phyloP scores from a whole-genome alignment of 1,140 invertebrate species.

The Coelopa frigida region DNA sequence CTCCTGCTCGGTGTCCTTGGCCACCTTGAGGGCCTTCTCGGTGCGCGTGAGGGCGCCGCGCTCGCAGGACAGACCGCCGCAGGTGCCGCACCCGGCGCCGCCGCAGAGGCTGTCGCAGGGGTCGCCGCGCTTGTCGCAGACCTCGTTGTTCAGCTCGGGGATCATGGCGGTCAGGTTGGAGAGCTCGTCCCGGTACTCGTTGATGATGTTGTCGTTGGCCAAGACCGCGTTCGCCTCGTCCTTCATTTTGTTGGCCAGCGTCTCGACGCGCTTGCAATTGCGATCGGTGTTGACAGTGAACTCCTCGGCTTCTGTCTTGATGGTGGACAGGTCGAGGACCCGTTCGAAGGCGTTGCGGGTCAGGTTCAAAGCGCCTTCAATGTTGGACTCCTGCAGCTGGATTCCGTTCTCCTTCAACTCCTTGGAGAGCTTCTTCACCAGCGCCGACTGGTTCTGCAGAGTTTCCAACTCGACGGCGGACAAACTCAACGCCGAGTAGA shows the following conservation, averaged over 20 bases:
- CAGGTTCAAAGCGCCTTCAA: conserved; percentile 87
- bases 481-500: conserved; percentile 69
- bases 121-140: conserved; percentile 81
- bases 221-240: conserved; percentile 63
- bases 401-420: conserved; percentile 80
- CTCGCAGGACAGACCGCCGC: conserved; percentile 85
- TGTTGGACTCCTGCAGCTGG: conserved; percentile 86
- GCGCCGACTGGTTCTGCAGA: conserved; percentile 64
- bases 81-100: conserved; percentile 85
- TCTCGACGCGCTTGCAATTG: conserved; percentile 76
- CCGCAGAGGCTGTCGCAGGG: conserved; percentile 87
- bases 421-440: conserved; percentile 63
- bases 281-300: conserved; percentile 69
- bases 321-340: conserved; percentile 43
- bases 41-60: conserved; percentile 81
- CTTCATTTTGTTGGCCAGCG: conserved; percentile 63
- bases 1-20: conserved; percentile 70
- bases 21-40: conserved; percentile 74
- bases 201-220: conserved; percentile 61
- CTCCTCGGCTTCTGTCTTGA: conserved; percentile 60
- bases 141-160: conserved; percentile 77
- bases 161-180: conserved; percentile 61
- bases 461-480: conserved; percentile 69
- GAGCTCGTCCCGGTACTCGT: conserved; percentile 58
- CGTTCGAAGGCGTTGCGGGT: conserved; percentile 71